These are phyloP conservation scores for Brenthis daphne DNA, from an alignment of 2,888 invertebrate species.

Conservation along the genomic window DNA sequence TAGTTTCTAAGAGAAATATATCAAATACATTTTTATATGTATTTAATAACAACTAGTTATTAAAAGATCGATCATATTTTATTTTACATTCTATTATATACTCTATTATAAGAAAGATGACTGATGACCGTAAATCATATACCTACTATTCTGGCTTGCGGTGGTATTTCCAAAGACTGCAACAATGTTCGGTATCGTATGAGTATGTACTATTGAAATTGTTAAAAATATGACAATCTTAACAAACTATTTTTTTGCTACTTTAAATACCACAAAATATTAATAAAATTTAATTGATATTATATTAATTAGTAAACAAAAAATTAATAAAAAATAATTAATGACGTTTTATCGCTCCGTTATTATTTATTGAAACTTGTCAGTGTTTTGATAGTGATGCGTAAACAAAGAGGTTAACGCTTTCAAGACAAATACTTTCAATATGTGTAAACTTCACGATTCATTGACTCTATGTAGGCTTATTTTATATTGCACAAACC, in stretches of 20 bases:
- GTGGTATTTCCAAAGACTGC: slow-evolving; percentile 24
- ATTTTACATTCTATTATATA: slow-evolving; percentile 7
- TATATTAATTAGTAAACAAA: slow-evolving; percentile 58
- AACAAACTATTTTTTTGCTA: no score
- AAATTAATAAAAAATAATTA: slow-evolving; percentile 64
- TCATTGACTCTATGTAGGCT: slow-evolving; percentile 10
- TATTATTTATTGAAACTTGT: slow-evolving; percentile 47
- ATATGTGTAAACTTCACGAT: slow-evolving; percentile 6
- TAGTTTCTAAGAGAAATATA: no score
- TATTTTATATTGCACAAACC: neutral
- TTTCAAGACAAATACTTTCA: slow-evolving; percentile 42
- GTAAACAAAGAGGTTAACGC: slow-evolving; percentile 60
- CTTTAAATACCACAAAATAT: neutral
- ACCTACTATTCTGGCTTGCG: slow-evolving; percentile 18
- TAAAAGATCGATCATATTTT: neutral
- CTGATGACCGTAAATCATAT: slow-evolving; percentile 34
- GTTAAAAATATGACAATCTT: no score
- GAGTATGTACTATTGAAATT: slow-evolving; percentile 19
- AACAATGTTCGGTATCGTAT: slow-evolving; percentile 42
- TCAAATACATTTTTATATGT: no score
- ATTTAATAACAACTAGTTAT: neutral
- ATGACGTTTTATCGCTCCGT: slow-evolving; percentile 51
- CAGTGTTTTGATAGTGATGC: slow-evolving; percentile 53
- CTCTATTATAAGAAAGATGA: slow-evolving; percentile 24
- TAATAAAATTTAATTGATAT: slow-evolving; percentile 7